Evolutionary conservation across 2,797 vertebrate species (phyloP), one percentile per base, ranked within the genome.

Genomic region (Trematomus bernacchii): DNA sequence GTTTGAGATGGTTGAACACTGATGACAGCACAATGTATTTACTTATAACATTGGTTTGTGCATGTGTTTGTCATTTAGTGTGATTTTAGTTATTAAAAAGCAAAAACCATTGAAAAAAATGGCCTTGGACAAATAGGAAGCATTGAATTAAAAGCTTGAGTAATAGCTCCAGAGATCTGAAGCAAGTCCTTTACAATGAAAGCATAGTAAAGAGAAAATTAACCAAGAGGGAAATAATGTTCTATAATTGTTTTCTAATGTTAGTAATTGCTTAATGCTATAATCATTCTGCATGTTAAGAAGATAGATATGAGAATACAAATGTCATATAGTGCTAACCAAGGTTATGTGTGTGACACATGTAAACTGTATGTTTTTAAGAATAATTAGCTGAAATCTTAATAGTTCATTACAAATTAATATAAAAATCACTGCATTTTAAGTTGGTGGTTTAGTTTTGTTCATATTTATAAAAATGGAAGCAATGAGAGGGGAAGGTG

Each of bases 121-220:
- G 40, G 15, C 21, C 15, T 30, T 46, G 15, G 21, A 19, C 33
- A 43, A 19, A 53, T 60, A 21, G 52, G 53, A 76, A 9, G 18
- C n/a, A n/a, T 30, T 16, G 12, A 71, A 50, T 66, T 67, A 23
- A 72, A 55, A 50, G 16, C 14, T 21, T 46, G 4, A 23, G 59
- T 27, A 50, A 21, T 8, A 51, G 10, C 46, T 52, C 30, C 23
- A 23, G n/a, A 15, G 7, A 64, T 19, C 15, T 42, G 27, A 33
- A 52, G 48, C 40, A 59, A 42, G 18, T 42, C 59, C 48, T n/a
- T 50, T 3, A 66, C 5, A 1, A 18, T 16, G 23, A 50, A 60
- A 10, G 21, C 15, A 54, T 3, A 51, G 37, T 19, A 1, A 52
- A 77, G 5, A 54, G 21, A 42, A 12, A 47, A 30, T 55, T 44